A percentile compares a stretch with the other conserved stretches of the same genome.
These are phyloP conservation scores for Chaetodon trifasciatus DNA, from an alignment of 2,797 vertebrate genomes.

Conservation along the genomic window DNA sequence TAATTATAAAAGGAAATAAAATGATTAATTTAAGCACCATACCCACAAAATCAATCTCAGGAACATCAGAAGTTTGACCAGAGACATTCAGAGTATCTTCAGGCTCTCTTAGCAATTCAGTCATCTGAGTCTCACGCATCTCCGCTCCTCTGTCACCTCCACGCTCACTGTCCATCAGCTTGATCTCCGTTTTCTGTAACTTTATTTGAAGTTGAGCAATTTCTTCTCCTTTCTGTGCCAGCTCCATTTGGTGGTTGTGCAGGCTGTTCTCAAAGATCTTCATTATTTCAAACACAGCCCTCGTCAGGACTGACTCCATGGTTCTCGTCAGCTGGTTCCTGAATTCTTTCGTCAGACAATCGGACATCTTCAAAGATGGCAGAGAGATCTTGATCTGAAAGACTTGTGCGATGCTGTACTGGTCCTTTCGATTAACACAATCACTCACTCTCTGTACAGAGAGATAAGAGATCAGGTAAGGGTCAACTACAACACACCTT, in stretches of 20 bases:
- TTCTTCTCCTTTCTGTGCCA: constrained; percentile 70
- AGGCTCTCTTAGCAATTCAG: not conserved
- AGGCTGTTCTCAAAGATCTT: constrained; percentile 76
- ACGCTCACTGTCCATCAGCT: constrained; percentile 12
- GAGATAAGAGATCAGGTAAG: constrained; percentile 9
- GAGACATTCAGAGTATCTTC: not conserved
- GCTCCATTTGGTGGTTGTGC: constrained; percentile 65
- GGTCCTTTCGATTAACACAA: not conserved
- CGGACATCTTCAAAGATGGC: constrained; percentile 57
- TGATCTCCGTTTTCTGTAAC: constrained; percentile 68
- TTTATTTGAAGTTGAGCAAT: constrained; percentile 67
- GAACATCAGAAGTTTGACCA: constrained; percentile 6
- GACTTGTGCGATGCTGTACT: not conserved
- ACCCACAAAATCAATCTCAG: constrained; percentile 72
- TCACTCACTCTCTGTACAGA: not conserved
- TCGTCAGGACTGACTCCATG: constrained; percentile 71
- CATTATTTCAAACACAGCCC: constrained; percentile 70
- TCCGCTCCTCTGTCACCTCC: not conserved
- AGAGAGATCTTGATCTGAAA: not conserved
- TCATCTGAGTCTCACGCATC: not conserved
- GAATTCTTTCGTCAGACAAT: constrained; percentile 61
- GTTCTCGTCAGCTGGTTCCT: constrained; percentile 64
- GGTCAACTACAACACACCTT: not conserved
- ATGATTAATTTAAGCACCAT: constrained; percentile 16
- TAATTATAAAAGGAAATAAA: no score